These are phyloP conservation scores for Tubiluchus corallicola DNA, from an alignment of 2,888 invertebrate genomes.

Conservation along the genomic window DNA sequence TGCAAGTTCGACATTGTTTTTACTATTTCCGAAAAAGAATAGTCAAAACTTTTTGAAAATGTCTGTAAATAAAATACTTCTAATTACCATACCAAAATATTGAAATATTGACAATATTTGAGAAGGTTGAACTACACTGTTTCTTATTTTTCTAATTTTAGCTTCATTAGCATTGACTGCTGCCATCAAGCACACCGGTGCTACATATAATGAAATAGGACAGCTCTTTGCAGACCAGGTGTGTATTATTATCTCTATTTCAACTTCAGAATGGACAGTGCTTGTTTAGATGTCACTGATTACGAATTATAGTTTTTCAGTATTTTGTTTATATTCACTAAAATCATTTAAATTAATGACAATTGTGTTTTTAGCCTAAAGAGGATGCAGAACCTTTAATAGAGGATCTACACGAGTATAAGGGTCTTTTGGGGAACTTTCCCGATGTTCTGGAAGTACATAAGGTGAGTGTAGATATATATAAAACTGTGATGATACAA, in stretches of 20 bases:
- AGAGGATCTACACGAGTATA: conserved; percentile 80
- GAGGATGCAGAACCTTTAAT: conserved; percentile 68
- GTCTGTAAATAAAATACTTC: no score
- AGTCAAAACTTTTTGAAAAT: no score
- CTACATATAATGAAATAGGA: conserved; percentile 72
- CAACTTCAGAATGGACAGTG: no score
- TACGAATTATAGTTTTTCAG: background rate
- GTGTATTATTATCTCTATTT: no score
- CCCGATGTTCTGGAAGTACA: conserved; percentile 78
- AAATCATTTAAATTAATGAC: background rate
- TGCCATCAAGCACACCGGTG: conserved; percentile 66
- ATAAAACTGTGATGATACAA: conserved; percentile 4
- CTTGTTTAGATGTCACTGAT: no score
- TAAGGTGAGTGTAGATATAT: conserved; percentile 39
- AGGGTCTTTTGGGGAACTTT: conserved; percentile 70
- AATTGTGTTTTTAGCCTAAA: conserved; percentile 37
- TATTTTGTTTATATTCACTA: conserved; percentile 4
- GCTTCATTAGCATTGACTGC: conserved; percentile 38
- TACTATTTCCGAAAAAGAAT: no score
- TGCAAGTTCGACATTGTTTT: no score
- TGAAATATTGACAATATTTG: conserved; percentile 7
- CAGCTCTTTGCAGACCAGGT: conserved; percentile 70
- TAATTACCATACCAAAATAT: background rate
- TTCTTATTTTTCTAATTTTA: conserved; percentile 10
- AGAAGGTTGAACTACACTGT: conserved; percentile 4